Conservation (phyloP, 2,888 invertebrate genomes). For the Ceriagrion tenellum region DNA sequence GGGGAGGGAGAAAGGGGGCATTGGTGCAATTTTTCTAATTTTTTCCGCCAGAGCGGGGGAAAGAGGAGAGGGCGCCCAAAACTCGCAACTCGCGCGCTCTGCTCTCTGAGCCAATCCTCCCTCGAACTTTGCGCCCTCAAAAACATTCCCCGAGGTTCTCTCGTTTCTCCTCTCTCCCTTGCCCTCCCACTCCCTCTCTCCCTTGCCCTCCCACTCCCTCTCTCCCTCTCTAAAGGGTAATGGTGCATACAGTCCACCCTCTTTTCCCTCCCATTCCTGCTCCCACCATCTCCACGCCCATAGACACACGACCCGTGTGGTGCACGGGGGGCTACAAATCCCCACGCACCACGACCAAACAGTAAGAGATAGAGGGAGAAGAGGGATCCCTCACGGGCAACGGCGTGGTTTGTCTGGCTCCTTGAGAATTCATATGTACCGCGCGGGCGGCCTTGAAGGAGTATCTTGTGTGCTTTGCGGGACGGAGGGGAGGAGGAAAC, state of each 20-base stretch:
- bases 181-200: too few species aligned
- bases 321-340: not conserved
- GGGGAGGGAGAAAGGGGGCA: not conserved
- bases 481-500: too few species aligned
- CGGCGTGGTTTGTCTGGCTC: not conserved
- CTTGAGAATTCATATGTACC: not conserved
- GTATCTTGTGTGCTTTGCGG: too few species aligned
- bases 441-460: not conserved
- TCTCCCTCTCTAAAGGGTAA: too few species aligned
- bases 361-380: not conserved
- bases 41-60: not conserved
- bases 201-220: too few species aligned
- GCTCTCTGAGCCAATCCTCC: not conserved
- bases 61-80: not conserved
- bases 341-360: not conserved
- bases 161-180: too few species aligned
- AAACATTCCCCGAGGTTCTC: too few species aligned
- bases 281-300: too few species aligned
- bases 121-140: not conserved
- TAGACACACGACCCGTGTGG: too few species aligned
- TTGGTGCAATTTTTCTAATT: slow-evolving; percentile 4
- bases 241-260: too few species aligned
- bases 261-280: too few species aligned
- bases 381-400: not conserved
- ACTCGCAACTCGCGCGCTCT: not conserved